Conservation (phyloP, 2,797 vertebrate genomes). For the Fratercula arctica region DNA sequence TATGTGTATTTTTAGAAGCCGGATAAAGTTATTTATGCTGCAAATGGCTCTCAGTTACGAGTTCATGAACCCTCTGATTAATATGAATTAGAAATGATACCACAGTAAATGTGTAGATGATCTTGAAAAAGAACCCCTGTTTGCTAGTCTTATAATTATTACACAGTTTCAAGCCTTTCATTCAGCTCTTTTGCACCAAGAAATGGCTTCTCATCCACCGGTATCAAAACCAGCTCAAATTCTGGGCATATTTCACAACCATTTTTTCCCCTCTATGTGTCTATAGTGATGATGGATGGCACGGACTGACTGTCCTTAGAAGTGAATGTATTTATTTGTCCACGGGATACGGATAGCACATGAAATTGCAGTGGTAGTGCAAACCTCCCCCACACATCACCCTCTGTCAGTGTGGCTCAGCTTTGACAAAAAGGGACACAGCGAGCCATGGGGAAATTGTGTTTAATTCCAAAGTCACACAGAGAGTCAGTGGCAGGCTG, state of each 20-base stretch:
- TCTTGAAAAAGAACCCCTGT: slow-evolving; percentile 25
- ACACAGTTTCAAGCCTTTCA: not conserved
- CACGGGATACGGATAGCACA: slow-evolving; percentile 65
- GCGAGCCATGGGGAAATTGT: slow-evolving; percentile 65
- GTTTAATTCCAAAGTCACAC: slow-evolving; percentile 72
- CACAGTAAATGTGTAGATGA: slow-evolving; percentile 35
- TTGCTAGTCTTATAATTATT: slow-evolving; percentile 30
- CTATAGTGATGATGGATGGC: slow-evolving; percentile 67
- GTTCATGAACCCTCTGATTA: slow-evolving; percentile 60
- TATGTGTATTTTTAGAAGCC: slow-evolving; percentile 33
- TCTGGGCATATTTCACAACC: slow-evolving; percentile 54
- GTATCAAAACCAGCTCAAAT: slow-evolving; percentile 32
- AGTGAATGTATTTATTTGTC: slow-evolving; percentile 72
- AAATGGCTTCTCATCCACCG: slow-evolving; percentile 11
- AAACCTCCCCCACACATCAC: slow-evolving; percentile 72
- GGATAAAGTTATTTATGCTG: slow-evolving; percentile 52
- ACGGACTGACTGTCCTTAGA: slow-evolving; percentile 64
- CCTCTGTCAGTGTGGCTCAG: slow-evolving; percentile 66
- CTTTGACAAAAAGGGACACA: slow-evolving; percentile 72
- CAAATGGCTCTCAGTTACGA: slow-evolving; percentile 42
- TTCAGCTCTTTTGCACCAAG: slow-evolving; percentile 18
- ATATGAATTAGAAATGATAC: slow-evolving; percentile 64
- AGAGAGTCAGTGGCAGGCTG: slow-evolving; percentile 61
- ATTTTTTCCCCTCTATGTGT: slow-evolving; percentile 50
- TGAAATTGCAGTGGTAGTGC: slow-evolving; percentile 64